Conservation (phyloP, 2,113 vertebrate genomes). For the Pygoscelis antarcticus region DNA sequence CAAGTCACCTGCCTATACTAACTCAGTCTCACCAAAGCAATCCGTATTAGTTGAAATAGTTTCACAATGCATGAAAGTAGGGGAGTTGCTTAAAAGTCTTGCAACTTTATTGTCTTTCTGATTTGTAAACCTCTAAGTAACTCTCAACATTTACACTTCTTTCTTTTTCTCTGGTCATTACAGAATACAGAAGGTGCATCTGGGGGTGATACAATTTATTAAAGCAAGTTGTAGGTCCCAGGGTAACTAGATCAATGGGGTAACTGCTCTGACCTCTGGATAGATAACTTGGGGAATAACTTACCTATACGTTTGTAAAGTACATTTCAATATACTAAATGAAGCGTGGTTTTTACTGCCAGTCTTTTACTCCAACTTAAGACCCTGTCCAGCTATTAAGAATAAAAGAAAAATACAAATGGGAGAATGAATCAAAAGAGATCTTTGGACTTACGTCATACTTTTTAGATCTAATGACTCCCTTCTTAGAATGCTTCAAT, state of each 20-base stretch:
- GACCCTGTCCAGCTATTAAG: neutral
- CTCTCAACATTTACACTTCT: neutral
- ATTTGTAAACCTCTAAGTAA: neutral
- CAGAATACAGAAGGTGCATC: neutral
- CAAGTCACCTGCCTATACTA: neutral
- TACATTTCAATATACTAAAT: neutral
- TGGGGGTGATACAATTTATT: neutral
- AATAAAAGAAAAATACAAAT: neutral
- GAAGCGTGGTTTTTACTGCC: accelerated
- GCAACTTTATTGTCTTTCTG: neutral
- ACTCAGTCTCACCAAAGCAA: neutral
- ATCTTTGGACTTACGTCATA: neutral
- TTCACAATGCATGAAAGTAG: neutral
- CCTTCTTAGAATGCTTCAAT: neutral
- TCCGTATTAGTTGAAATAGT: neutral
- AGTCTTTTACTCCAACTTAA: neutral
- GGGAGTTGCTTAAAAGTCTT: neutral
- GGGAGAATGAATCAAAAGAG: neutral
- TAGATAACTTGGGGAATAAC: neutral
- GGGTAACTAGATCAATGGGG: neutral
- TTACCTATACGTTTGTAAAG: neutral
- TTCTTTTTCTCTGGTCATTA: neutral
- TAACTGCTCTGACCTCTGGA: neutral
- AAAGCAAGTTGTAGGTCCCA: neutral
- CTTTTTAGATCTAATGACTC: neutral